These are phyloP conservation scores for Diaprepes abbreviatus DNA, from an alignment of 2,888 invertebrate genomes.

Conservation along the genomic window DNA sequence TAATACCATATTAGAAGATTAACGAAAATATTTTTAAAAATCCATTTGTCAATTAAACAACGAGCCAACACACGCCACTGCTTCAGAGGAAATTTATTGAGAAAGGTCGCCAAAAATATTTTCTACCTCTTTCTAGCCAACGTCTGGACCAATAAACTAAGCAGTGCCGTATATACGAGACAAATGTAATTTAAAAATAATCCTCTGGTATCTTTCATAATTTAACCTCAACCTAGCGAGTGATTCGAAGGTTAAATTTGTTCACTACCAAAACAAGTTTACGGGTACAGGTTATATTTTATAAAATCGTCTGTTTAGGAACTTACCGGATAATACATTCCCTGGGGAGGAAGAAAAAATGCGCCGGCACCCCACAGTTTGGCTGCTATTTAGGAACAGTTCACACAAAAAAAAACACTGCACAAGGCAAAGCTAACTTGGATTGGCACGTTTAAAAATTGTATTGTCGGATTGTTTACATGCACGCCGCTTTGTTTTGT, in stretches of 20 bases:
- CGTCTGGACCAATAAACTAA: slow-evolving; percentile 30
- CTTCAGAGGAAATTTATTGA: slow-evolving; percentile 27
- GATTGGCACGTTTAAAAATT: slow-evolving; percentile 48
- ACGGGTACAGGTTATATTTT: slow-evolving; percentile 15
- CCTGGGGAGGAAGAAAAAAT: slow-evolving; percentile 96
- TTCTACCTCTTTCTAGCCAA: slow-evolving; percentile 35
- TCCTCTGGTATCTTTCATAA: slow-evolving; percentile 33
- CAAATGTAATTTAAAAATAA: slow-evolving; percentile 39
- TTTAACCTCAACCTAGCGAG: slow-evolving; percentile 47
- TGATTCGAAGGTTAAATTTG: slow-evolving; percentile 37
- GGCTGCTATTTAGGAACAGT: slow-evolving; percentile 75
- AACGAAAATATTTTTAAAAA: neutral
- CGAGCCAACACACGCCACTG: slow-evolving; percentile 30
- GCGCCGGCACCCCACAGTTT: slow-evolving; percentile 98
- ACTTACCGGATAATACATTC: slow-evolving; percentile 97
- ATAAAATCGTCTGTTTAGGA: neutral
- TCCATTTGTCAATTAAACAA: slow-evolving; percentile 3
- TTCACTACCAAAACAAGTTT: slow-evolving; percentile 31
- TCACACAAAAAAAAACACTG: slow-evolving; percentile 69
- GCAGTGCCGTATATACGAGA: slow-evolving; percentile 22
- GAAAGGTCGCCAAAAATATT: slow-evolving; percentile 42
- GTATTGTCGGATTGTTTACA: slow-evolving; percentile 42
- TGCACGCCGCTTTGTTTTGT: slow-evolving; percentile 45
- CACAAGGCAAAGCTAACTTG: slow-evolving; percentile 53
- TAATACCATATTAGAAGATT: neutral